Evolutionary conservation across 1,140 invertebrate species (phyloP), one percentile per base, ranked within the genome.

Genomic region (Cheumatopsyche charites): DNA sequence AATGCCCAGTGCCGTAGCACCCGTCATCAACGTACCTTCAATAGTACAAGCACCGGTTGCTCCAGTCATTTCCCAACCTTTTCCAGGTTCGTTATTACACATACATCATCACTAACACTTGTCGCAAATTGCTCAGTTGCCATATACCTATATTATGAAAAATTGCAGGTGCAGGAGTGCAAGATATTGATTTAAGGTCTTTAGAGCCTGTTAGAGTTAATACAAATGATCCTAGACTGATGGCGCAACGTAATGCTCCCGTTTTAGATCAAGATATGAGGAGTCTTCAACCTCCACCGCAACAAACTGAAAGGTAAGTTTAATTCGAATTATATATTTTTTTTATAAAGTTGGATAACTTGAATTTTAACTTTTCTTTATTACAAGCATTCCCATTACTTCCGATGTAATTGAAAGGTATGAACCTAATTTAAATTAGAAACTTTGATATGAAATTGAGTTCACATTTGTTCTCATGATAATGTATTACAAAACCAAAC

Each of bases 131-230:
- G 19, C 6, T n/a, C n/a, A 25, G 23, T 25, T 61, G 21, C 6
- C 21, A 23, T 19, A 19, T 19, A 3, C 13, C 19, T 25, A 19
- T 1, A 12, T 21, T 17, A 61, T 61, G n/a, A 25, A 15, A 15
- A 3, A 42, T 65, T n/a, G 19, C 55, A 75, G 74, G 25, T 26
- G 42, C 68, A 19, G 74, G 74, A 9, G 45, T 73, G 4, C 74
- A 75, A 74, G 84, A 86, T 73, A 79, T 85, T 47, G 85, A 86
- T 75, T 74, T 86, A 67, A 79, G 85, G 47, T 76, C 75, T 9
- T 47, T 73, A 29, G 75, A 72, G 13, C 43, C 68, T 1, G 21
- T 63, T 17, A 19, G 62, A 13, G 23, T 55, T 2, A 67, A 58
- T 6, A 12, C 36, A 5, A 17, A 13, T 11, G 65, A 65, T 47